A percentile compares a stretch with the other conserved stretches of the same genome.
phyloP scores from a whole-genome alignment of 2,888 invertebrate genomes.

The Cantharis rufa region DNA sequence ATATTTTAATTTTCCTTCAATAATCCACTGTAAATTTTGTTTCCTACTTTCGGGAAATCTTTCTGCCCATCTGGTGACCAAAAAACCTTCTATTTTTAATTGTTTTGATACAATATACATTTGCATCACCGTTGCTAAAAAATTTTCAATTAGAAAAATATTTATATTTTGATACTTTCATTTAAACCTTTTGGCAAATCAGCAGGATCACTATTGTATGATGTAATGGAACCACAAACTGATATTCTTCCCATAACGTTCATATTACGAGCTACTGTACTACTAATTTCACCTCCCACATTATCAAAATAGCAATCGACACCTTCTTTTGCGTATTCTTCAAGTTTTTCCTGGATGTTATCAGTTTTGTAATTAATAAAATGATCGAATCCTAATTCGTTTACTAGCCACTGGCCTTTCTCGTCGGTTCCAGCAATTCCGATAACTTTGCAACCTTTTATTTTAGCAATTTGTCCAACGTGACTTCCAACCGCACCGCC shows the following conservation, averaged over 20 bases:
- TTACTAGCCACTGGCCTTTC: conserved; percentile 69
- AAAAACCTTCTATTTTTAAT: conserved; percentile 68
- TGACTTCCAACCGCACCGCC: conserved; percentile 79
- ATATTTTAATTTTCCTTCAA: conserved; percentile 70
- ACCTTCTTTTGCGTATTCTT: conserved; percentile 67
- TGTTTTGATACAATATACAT: conserved; percentile 61
- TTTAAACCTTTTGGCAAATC: conserved; percentile 32
- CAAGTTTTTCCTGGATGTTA: conserved; percentile 60
- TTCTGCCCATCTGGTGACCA: conserved; percentile 59
- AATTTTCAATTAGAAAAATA: not conserved
- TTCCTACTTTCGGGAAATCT: conserved; percentile 65
- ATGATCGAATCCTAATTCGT: conserved; percentile 68
- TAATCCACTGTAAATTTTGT: conserved; percentile 65
- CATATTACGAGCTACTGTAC: conserved; percentile 65
- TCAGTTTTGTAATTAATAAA: conserved; percentile 76
- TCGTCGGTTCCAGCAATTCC: conserved; percentile 74
- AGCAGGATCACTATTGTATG: conserved; percentile 60
- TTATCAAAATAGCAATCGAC: conserved; percentile 80
- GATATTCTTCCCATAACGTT: conserved; percentile 65
- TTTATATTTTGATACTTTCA: not conserved
- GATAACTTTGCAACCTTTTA: conserved; percentile 70
- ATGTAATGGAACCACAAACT: conserved; percentile 69
- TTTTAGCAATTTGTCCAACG: conserved; percentile 80
- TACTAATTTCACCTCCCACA: conserved; percentile 72
- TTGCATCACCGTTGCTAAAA: conserved; percentile 59